Evolutionary conservation across 2,113 vertebrate species (phyloP).

Genomic region (Pipa parva): DNA sequence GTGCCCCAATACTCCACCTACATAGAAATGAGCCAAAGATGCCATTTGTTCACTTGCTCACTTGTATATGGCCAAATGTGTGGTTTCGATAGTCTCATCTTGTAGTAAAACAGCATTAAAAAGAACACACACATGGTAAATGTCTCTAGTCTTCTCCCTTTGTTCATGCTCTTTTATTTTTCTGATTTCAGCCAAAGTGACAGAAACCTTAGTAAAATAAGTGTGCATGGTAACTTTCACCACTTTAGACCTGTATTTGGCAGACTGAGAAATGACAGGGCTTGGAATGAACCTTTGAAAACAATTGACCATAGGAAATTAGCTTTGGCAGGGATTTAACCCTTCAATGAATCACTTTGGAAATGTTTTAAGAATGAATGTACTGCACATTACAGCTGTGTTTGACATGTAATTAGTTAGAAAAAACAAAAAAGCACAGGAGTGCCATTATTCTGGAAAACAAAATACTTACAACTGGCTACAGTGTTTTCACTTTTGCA

Average conservation of each 20-base stretch:
- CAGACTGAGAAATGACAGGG: constrained; percentile 58
- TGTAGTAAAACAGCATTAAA: constrained; percentile 40
- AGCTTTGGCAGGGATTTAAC: constrained; percentile 69
- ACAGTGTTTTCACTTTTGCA: constrained; percentile 47
- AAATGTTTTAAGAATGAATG: constrained; percentile 53
- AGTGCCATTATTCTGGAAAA: constrained; percentile 50
- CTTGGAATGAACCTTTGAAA: constrained; percentile 62
- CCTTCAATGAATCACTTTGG: constrained; percentile 57
- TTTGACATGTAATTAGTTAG: constrained; percentile 63
- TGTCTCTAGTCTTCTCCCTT: constrained; percentile 24
- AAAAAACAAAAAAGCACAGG: constrained; percentile 50
- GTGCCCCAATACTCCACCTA: constrained; percentile 51
- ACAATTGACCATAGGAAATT: constrained; percentile 73
- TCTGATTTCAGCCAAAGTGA: constrained; percentile 41
- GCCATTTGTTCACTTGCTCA: constrained; percentile 52
- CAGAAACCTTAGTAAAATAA: constrained; percentile 47
- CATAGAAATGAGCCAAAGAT: constrained; percentile 49
- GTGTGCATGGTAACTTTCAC: constrained; percentile 45
- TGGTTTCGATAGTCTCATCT: constrained; percentile 43
- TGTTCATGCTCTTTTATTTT: constrained; percentile 37
- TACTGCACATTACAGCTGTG: constrained; percentile 54
- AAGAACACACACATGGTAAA: constrained; percentile 27
- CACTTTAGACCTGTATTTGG: constrained; percentile 52
- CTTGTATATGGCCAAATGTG: constrained; percentile 55
- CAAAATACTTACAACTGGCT: constrained; percentile 49